A percentile compares a stretch with the other conserved stretches of the same genome.
These are phyloP conservation scores for Trimorus sp. DNA, from an alignment of 2,888 invertebrate species.

Conservation along the genomic window DNA sequence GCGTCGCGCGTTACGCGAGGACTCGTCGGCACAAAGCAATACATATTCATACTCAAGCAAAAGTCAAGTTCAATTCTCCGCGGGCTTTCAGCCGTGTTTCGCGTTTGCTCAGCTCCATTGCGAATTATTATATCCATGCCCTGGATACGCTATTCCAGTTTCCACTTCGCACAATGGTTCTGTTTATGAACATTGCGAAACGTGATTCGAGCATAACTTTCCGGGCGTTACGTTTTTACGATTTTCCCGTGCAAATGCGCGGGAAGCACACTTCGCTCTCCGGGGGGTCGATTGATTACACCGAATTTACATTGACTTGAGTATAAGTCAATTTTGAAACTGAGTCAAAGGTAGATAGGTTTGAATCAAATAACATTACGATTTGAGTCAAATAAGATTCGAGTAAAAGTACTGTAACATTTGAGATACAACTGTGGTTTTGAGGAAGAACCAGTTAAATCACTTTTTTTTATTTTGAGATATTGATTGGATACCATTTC, in stretches of 20 bases:
- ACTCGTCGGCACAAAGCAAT: constrained; percentile 45
- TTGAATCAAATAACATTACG: too few relatives aligned
- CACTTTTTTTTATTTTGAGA: too few relatives aligned
- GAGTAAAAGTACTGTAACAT: too few relatives aligned
- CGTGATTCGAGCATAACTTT: constrained; percentile 13
- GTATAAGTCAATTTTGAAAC: too few relatives aligned
- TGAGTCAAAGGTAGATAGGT: too few relatives aligned
- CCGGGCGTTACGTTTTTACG: not conserved
- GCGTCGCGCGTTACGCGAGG: constrained; percentile 24
- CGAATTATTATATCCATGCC: constrained; percentile 41
- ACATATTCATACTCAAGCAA: constrained; percentile 66
- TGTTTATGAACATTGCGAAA: constrained; percentile 28
- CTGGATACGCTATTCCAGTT: constrained; percentile 16
- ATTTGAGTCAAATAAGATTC: too few relatives aligned
- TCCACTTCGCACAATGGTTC: constrained; percentile 24
- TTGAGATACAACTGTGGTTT: too few relatives aligned
- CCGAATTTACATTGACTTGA: too few relatives aligned
- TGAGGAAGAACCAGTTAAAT: too few relatives aligned
- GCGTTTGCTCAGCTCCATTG: constrained; percentile 38
- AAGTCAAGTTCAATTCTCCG: constrained; percentile 60
- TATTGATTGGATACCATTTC: too few relatives aligned
- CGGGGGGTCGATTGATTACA: too few relatives aligned
- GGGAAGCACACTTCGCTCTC: too few relatives aligned
- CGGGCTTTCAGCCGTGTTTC: constrained; percentile 53
- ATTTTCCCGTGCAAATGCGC: not conserved